phyloP scores from a whole-genome alignment of 2,113 vertebrate species.

The Micromys minutus region DNA sequence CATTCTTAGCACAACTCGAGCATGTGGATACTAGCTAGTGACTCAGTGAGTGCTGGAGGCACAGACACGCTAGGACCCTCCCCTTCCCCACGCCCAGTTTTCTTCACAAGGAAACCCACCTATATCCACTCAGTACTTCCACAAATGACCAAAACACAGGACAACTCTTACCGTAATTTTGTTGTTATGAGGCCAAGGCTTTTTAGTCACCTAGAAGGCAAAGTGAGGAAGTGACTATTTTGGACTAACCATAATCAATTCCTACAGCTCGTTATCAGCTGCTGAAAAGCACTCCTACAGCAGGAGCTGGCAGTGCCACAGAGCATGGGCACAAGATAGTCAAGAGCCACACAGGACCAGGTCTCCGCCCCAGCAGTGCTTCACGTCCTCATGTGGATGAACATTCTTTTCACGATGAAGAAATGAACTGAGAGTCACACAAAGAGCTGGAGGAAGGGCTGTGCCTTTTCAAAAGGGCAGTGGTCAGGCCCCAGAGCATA shows the following conservation, averaged over 20 bases:
- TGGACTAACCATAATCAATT: neutral
- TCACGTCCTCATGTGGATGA: too few relatives aligned
- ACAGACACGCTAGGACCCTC: neutral
- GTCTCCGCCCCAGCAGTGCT: neutral
- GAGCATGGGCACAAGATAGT: too few relatives aligned
- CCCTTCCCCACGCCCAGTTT: neutral
- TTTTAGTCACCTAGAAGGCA: slow-evolving; percentile 67
- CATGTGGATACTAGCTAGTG: neutral
- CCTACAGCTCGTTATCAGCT: neutral
- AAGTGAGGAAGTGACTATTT: neutral
- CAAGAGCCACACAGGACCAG: fast-evolving
- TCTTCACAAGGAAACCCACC: neutral
- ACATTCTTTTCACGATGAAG: neutral
- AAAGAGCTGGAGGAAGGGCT: neutral
- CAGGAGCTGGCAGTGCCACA: neutral
- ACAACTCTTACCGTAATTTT: slow-evolving; percentile 64
- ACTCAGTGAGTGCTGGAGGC: neutral
- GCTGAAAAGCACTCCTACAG: neutral
- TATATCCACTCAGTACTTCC: neutral
- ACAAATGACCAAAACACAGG: neutral
- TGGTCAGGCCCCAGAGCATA: neutral
- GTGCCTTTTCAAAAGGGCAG: neutral
- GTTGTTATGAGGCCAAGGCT: slow-evolving; percentile 57
- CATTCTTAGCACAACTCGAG: neutral
- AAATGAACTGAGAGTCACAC: neutral